phyloP scores from a whole-genome alignment of 2,113 vertebrate species.

The Coregonus clupeaformis region DNA sequence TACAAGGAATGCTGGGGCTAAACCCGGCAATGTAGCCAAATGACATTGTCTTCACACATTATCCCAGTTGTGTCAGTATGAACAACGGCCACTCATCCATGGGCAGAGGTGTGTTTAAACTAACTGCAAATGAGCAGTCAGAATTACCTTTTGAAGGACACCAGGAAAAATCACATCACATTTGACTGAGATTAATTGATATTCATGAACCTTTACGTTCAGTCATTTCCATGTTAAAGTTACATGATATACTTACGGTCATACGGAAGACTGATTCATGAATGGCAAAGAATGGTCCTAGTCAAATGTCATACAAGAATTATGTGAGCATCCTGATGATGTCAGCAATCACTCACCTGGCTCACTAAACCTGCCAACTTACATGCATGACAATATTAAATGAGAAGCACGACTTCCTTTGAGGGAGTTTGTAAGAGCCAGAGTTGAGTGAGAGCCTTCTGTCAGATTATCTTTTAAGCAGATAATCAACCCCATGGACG shows the following conservation, averaged over 20 bases:
- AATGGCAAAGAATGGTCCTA: not conserved
- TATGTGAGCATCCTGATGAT: not conserved
- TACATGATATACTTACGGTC: not conserved
- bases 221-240: not conserved
- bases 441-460: not conserved
- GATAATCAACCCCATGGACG: not conserved
- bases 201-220: not conserved
- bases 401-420: not conserved
- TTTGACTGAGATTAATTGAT: not conserved
- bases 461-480: slow-evolving; percentile 3
- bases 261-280: not conserved
- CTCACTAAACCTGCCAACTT: not conserved
- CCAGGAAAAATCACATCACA: not conserved
- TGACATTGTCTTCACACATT: slow-evolving; percentile 57
- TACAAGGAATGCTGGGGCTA: slow-evolving; percentile 57
- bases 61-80: slow-evolving; percentile 66
- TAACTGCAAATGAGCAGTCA: not conserved
- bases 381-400: not conserved
- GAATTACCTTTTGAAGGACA: not conserved
- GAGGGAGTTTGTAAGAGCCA: not conserved
- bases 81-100: not conserved
- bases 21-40: slow-evolving; percentile 68
- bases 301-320: not conserved
- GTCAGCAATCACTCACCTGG: not conserved
- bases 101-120: too few species aligned